Base-by-base conservation (phyloP, 1,140 invertebrate genomes). In the Drosophila teissieri region DNA sequence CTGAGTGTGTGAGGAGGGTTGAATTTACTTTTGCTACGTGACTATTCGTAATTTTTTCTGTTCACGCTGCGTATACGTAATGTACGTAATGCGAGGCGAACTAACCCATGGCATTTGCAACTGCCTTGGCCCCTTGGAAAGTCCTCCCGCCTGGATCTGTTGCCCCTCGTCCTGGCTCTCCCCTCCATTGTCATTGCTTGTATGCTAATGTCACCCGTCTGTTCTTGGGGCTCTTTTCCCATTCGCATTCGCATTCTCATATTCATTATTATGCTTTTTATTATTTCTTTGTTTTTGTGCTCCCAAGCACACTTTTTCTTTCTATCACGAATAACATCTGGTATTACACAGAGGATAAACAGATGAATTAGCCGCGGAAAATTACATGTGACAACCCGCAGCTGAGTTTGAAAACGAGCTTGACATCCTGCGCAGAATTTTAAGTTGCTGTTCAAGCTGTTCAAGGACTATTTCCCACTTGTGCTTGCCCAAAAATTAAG, bases 21-120 rank as follows among this genome's bases (percentile, higher is more conserved):
- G 63, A 62, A 82, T 82, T 82, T 82, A 77, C 58, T 78, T 82
- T 78, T 52, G 60, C 79, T 82, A 82, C 80, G 80, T 82, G 80
- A 78, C 80, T 82, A 69, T 74, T 73, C 69, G 80, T 69, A 74
- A 82, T 82, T 83, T 82, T 82, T 69, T 68, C 49, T 74, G 45
- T 70, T 40, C 58, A 78, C 76, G 15, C 58, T 75, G 54, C 76
- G 69, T 80, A 69, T 80, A 63, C 77, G 77, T 73, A 79, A 61
- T 65, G 46, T 80, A 63, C 77, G 77, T 73, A 79, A 61, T 65
- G 46, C 46, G 61, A 44, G 22, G 37, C 37, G 64, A 37, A 53
- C 64, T 52, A 68, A 68, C 46, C 64, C 64, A 51, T 68, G 64
- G 61, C 64, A 68, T 68, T 68, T 68, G 64, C 22, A 53, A 68